Conservation (phyloP, 2,113 vertebrate species). For the Arizona elegans region DNA sequence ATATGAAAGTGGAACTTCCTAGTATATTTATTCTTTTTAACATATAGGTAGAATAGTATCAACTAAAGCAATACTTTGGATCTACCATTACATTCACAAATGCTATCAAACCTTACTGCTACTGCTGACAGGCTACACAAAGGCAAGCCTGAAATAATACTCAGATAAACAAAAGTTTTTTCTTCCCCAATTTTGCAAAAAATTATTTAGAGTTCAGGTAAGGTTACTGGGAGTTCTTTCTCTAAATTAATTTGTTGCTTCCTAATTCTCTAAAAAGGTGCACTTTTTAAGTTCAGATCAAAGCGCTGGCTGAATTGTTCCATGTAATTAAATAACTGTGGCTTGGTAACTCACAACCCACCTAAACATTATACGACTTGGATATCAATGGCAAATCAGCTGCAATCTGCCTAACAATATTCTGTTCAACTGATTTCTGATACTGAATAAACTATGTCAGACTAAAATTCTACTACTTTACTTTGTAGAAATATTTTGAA, state of each 20-base stretch:
- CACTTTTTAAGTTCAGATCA: background rate
- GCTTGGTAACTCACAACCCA: background rate
- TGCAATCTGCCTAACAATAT: background rate
- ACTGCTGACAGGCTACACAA: background rate
- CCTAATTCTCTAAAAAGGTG: background rate
- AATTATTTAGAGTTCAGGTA: background rate
- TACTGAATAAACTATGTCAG: background rate
- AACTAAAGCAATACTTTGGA: background rate
- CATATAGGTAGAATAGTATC: background rate
- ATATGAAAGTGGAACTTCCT: background rate
- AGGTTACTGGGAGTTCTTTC: background rate
- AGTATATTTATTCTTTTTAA: background rate
- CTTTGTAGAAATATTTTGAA: slow-evolving; percentile 4
- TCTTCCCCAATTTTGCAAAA: background rate
- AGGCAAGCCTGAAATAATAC: background rate
- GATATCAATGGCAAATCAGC: background rate
- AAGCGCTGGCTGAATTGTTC: background rate
- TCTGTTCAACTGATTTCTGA: background rate
- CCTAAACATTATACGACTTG: background rate
- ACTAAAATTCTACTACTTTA: slow-evolving; percentile 14
- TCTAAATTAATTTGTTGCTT: background rate
- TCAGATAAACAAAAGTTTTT: background rate
- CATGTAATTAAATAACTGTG: background rate
- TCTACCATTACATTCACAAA: background rate
- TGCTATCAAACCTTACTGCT: background rate